Evolutionary conservation across 2,113 vertebrate species (phyloP).

Genomic region (Galemys pyrenaicus): DNA sequence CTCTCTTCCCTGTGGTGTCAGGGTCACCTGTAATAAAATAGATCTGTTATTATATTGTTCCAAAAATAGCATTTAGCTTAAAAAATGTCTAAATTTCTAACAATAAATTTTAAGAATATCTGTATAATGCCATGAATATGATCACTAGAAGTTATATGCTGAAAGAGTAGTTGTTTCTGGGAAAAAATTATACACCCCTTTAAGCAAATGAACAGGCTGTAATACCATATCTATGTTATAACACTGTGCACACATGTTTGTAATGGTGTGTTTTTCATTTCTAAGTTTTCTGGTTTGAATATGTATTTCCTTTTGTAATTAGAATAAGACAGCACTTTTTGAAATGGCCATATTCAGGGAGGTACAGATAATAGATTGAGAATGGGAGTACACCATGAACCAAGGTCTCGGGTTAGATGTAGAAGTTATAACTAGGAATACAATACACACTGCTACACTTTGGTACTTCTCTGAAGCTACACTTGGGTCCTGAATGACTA

Average conservation of each 20-base stretch:
- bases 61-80: not conserved
- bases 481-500: not conserved
- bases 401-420: not conserved
- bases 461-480: not conserved
- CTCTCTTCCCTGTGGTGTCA: not conserved
- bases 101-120: not conserved
- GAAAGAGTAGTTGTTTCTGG: not conserved
- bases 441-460: not conserved
- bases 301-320: not conserved
- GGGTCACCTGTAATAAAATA: not conserved
- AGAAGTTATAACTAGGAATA: fast-evolving
- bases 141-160: not conserved
- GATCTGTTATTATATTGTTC: not conserved
- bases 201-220: not conserved
- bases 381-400: not conserved
- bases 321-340: not conserved
- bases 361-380: not conserved
- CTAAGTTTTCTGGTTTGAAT: not conserved
- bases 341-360: not conserved
- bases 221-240: not conserved
- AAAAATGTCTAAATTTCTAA: conserved; percentile 13
- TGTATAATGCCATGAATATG: not conserved
- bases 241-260: not conserved
- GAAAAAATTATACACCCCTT: not conserved
- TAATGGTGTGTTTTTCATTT: not conserved